Evolutionary conservation across 2,113 vertebrate genomes (phyloP).

Genomic region (Crotophaga sulcirostris): DNA sequence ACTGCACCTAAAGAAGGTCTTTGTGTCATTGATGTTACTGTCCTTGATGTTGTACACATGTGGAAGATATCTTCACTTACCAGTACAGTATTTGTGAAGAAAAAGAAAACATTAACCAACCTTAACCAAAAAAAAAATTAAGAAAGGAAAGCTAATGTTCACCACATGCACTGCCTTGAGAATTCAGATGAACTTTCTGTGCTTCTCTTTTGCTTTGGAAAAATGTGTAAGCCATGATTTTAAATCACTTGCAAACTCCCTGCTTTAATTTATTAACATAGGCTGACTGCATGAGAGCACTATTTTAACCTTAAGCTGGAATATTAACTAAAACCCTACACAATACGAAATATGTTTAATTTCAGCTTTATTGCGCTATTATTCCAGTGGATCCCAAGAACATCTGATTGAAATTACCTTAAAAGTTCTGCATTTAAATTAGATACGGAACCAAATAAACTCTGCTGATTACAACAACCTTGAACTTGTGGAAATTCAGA

Average conservation of each 20-base stretch:
- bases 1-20: not conserved
- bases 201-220: slow-evolving; percentile 35
- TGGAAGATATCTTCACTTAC: not conserved
- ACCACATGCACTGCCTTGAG: slow-evolving; percentile 41
- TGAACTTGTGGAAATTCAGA: slow-evolving; percentile 41
- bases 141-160: slow-evolving; percentile 4
- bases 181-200: slow-evolving; percentile 45
- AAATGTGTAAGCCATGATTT: slow-evolving; percentile 28
- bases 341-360: slow-evolving; percentile 57
- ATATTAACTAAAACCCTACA: slow-evolving; percentile 26
- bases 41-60: not conserved
- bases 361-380: slow-evolving; percentile 42
- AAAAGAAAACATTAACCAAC: not conserved
- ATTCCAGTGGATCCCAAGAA: slow-evolving; percentile 56
- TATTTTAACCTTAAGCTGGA: slow-evolving; percentile 39
- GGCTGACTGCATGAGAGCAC: not conserved
- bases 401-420: slow-evolving; percentile 68
- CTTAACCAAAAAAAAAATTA: not conserved
- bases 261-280: slow-evolving; percentile 23
- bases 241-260: slow-evolving; percentile 23
- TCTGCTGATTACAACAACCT: not conserved
- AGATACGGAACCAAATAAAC: slow-evolving; percentile 24
- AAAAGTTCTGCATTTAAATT: slow-evolving; percentile 57
- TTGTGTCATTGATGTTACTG: not conserved
- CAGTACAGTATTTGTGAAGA: not conserved